Evolutionary conservation across 2,888 invertebrate species (phyloP).

Genomic region (Sinotaia quadrata): DNA sequence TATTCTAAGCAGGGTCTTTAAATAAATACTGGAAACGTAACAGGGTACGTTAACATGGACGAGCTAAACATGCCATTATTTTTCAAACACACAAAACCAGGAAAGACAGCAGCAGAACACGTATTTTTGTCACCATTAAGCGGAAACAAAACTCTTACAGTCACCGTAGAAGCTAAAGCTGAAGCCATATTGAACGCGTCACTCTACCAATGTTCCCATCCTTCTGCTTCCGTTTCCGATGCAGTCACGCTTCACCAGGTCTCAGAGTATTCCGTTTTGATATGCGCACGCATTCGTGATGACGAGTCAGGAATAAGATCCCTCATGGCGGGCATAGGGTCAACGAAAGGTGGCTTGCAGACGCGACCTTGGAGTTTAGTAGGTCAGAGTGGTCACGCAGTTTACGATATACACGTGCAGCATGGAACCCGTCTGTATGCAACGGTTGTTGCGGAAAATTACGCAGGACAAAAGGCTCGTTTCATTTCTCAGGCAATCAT

Average conservation of each 20-base stretch:
- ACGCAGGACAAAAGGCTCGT: slow-evolving; percentile 38
- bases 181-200: not conserved
- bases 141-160: too few species aligned
- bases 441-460: slow-evolving; percentile 42
- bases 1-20: too few species aligned
- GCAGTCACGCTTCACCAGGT: slow-evolving; percentile 33
- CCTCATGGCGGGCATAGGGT: slow-evolving; percentile 39
- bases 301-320: slow-evolving; percentile 30
- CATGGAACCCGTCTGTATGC: slow-evolving; percentile 42
- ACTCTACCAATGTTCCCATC: not conserved
- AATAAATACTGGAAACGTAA: too few species aligned
- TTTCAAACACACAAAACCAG: too few species aligned
- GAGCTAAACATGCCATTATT: too few species aligned
- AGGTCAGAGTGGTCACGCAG: slow-evolving; percentile 23
- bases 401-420: slow-evolving; percentile 28
- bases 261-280: slow-evolving; percentile 16
- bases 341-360: slow-evolving; percentile 40
- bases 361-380: slow-evolving; percentile 28
- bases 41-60: too few species aligned
- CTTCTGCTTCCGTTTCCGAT: not conserved
- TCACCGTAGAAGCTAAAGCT: too few species aligned
- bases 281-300: slow-evolving; percentile 30
- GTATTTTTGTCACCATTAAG: too few species aligned
- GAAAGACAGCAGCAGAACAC: too few species aligned
- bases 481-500: slow-evolving; percentile 37